Base-by-base conservation (phyloP, 1,140 invertebrate species). In the Drosophila auraria region DNA sequence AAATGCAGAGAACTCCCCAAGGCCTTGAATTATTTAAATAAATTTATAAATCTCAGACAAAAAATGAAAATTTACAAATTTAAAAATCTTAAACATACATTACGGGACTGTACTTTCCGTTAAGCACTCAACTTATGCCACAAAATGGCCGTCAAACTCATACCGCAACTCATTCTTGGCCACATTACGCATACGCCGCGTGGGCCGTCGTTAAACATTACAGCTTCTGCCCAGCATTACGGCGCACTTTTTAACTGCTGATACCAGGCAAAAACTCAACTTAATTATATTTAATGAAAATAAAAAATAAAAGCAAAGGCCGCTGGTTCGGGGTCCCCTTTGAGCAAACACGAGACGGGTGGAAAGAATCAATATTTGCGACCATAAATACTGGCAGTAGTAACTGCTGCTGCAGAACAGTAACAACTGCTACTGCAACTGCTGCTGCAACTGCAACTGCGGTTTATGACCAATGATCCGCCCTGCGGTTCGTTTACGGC, bases 261-360 rank as follows among this genome's bases (percentile, higher is more conserved):
- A 74, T 74, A 38, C 36, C 45, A 17, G 38, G 38, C 20, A 36
- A 73, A 73, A 61, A 44, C 57, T 59, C 47, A 53, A 74, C 71
- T 74, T 74, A 74, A 74, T 74, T 74, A 73, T 74, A 61, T 74
- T 73, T 74, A 73, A 74, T 73, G 69, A 74, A 74, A 51, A 40
- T 42, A 64, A 30, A 69, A 33, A 50, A 30, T 20, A 56, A 54
- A 38, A 30, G 11, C 33, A 9, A 20, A 11, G 1, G 20, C 20
- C 1, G 20, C 20, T 20, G 20, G 20, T 20, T 20, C 20, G 20
- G 12, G 33, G 50, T 30, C 50, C 38, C 54, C 47, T 72, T 72
- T 73, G 47, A 60, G 51, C 65, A 61, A 62, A 53, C 65, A 50
- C 17, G 47, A 62, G 42, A 36, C 57, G 56, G 45, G 14, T n/a